Conservation (phyloP, 2,113 vertebrate species). For the Podilymbus podiceps region DNA sequence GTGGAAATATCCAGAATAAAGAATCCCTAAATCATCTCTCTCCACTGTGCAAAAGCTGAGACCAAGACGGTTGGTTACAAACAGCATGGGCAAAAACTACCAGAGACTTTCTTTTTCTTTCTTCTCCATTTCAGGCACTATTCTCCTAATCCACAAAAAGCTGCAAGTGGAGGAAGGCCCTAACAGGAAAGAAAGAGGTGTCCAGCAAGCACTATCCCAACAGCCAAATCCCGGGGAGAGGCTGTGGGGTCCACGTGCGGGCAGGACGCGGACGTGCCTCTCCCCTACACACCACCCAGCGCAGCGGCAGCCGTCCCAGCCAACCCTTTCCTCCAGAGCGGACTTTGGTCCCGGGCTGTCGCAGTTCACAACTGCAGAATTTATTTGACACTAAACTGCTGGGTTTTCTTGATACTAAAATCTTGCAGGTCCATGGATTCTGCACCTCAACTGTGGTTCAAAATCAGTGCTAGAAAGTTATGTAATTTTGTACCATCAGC, state of each 20-base stretch:
- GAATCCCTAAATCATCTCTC: neutral
- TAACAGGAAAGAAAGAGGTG: neutral
- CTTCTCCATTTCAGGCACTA: neutral
- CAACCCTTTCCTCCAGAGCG: neutral
- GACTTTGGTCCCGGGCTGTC: neutral
- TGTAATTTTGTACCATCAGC: neutral
- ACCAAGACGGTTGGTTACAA: neutral
- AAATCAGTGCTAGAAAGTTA: neutral
- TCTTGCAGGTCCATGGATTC: neutral
- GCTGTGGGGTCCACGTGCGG: neutral
- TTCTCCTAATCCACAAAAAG: neutral
- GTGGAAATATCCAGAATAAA: neutral
- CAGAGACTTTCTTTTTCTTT: neutral
- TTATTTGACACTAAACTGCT: neutral
- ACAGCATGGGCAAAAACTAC: neutral
- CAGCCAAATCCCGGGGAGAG: neutral
- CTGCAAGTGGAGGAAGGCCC: neutral
- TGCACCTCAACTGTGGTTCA: neutral
- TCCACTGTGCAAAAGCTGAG: neutral
- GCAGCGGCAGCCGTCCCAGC: neutral
- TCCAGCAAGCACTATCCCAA: neutral
- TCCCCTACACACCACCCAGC: neutral
- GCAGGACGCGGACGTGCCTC: neutral
- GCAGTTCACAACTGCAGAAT: rapidly evolving
- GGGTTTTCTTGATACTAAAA: neutral